Percentiles rank a stretch among this genome's conserved stretches.
Conservation (phyloP, 1,140 invertebrate genomes). For the Cydia splendana region DNA sequence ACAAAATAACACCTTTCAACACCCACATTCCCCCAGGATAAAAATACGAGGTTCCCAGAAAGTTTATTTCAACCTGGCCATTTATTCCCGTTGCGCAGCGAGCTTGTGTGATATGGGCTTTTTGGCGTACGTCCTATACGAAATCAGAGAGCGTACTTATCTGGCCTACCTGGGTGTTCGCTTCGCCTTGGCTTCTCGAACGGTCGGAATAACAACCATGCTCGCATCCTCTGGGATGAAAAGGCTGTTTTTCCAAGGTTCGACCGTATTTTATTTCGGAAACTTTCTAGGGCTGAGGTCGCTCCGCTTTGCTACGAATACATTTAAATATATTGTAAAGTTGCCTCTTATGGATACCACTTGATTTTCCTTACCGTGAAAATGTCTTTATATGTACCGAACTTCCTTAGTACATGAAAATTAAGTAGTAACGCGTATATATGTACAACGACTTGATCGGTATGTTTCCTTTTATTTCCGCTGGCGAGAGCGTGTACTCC, state of each 20-base stretch:
- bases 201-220: not conserved
- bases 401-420: no score
- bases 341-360: constrained; percentile 29
- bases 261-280: constrained; percentile 57
- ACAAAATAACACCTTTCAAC: constrained; percentile 9
- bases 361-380: constrained; percentile 34
- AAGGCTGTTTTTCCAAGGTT: constrained; percentile 52
- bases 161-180: not conserved
- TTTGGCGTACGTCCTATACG: not conserved
- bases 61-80: constrained; percentile 61
- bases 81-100: constrained; percentile 38
- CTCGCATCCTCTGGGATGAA: constrained; percentile 46
- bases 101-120: not conserved
- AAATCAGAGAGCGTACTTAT: not conserved
- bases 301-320: constrained; percentile 51
- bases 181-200: not conserved
- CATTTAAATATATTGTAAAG: constrained; percentile 54
- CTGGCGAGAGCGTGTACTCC: no score
- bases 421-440: no score
- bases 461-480: no score
- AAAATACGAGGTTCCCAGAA: constrained; percentile 50
- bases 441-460: no score
- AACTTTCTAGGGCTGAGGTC: constrained; percentile 47
- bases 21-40: constrained; percentile 36
- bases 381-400: constrained; percentile 30